Conservation (phyloP, 2,888 invertebrate species). For the Halictus quadricinctus region DNA sequence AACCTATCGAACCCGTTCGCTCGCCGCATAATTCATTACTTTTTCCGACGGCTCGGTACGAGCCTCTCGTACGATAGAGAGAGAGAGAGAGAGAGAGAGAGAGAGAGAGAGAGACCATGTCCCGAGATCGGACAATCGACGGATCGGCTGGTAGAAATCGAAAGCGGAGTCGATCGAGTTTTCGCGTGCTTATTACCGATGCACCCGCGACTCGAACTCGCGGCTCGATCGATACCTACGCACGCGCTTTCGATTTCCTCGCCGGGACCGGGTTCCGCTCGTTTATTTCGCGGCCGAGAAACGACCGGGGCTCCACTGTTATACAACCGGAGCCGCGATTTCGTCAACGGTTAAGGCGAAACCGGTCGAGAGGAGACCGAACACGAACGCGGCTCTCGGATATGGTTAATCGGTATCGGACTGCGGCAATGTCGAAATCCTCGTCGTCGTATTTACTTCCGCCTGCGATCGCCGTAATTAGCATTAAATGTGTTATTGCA, state of each 20-base stretch:
- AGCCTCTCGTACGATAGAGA: not conserved
- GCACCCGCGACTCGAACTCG: conserved; percentile 3
- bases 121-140: conserved; percentile 40
- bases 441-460: conserved; percentile 14
- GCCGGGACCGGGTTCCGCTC: conserved; percentile 9
- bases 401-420: conserved; percentile 41
- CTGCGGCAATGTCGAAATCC: conserved; percentile 45
- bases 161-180: conserved; percentile 30
- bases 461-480: conserved; percentile 56
- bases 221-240: conserved; percentile 10
- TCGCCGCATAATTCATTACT: conserved; percentile 68
- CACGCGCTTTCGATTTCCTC: conserved; percentile 44
- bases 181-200: conserved; percentile 42
- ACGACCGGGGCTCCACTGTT: conserved; percentile 18
- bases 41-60: conserved; percentile 55
- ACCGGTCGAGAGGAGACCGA: conserved; percentile 25
- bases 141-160: conserved; percentile 49
- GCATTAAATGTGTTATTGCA: conserved; percentile 57
- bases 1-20: conserved; percentile 53
- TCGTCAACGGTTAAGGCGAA: conserved; percentile 42
- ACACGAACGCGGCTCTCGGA: conserved; percentile 25
- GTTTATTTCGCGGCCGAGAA: conserved; percentile 32
- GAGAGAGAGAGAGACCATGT: conserved; percentile 48
- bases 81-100: not conserved
- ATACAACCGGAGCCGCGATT: conserved; percentile 51